Percentiles rank a stretch among this genome's conserved stretches.
These are phyloP conservation scores for Okapia johnstoni DNA, from an alignment of 2,113 vertebrate species.

Conservation along the genomic window DNA sequence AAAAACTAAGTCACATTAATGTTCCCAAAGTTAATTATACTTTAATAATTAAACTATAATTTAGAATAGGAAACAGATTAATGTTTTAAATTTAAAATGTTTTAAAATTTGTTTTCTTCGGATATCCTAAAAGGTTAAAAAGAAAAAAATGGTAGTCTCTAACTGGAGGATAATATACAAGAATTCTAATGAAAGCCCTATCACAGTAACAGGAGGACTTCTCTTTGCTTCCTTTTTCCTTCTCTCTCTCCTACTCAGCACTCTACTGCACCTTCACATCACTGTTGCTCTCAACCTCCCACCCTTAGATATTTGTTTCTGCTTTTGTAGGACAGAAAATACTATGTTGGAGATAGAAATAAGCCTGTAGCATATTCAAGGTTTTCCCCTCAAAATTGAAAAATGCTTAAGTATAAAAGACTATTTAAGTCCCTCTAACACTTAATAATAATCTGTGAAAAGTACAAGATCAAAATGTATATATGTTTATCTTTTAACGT, in stretches of 20 bases:
- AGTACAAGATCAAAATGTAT: background rate
- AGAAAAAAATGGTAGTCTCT: background rate
- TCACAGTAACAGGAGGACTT: background rate
- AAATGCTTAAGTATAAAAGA: background rate
- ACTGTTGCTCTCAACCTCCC: background rate
- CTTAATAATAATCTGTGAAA: slow-evolving; percentile 24
- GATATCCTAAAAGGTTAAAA: background rate
- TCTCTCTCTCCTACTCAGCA: background rate
- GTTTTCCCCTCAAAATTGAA: background rate
- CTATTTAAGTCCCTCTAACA: background rate
- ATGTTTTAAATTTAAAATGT: slow-evolving; percentile 26
- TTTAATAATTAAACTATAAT: slow-evolving; percentile 37
- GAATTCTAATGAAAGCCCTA: background rate
- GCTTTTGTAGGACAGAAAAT: slow-evolving; percentile 8
- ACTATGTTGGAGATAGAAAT: background rate
- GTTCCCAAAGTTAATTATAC: slow-evolving; percentile 10
- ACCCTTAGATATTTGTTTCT: background rate
- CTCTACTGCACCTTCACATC: background rate
- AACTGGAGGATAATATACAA: background rate
- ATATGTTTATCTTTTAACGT: slow-evolving; percentile 21
- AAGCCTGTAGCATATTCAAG: background rate
- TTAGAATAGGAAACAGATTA: background rate
- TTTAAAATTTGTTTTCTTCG: slow-evolving; percentile 18
- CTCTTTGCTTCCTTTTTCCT: background rate
- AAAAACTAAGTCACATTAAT: slow-evolving; percentile 21